Conservation (phyloP, 2,888 invertebrate genomes). For the Trisateles emortualis region DNA sequence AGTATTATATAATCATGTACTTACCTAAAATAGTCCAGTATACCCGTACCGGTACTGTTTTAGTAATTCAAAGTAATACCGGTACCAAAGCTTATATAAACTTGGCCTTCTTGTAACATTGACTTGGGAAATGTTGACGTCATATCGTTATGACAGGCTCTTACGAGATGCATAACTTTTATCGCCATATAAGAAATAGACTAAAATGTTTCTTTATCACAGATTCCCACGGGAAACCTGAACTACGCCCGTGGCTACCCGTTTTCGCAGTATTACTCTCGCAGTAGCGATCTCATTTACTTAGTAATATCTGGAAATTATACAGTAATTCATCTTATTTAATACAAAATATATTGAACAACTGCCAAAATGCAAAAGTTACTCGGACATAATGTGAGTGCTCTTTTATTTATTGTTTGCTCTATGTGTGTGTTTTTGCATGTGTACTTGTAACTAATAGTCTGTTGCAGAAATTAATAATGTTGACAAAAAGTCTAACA, state of each 20-base stretch:
- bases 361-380: slow-evolving; percentile 65
- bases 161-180: background rate
- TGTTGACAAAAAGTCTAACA: slow-evolving; percentile 35
- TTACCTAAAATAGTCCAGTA: too few species aligned
- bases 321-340: slow-evolving; percentile 60
- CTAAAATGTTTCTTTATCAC: background rate
- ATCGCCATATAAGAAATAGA: background rate
- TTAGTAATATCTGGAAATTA: slow-evolving; percentile 43
- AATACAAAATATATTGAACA: slow-evolving; percentile 64
- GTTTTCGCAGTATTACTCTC: slow-evolving; percentile 15
- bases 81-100: too few species aligned
- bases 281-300: slow-evolving; percentile 32
- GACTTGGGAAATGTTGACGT: too few species aligned
- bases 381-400: slow-evolving; percentile 45
- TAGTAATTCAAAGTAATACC: too few species aligned
- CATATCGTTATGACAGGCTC: background rate
- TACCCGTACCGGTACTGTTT: too few species aligned
- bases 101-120: too few species aligned
- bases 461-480: slow-evolving; percentile 40
- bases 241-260: slow-evolving; percentile 6
- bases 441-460: slow-evolving; percentile 24
- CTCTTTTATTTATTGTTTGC: slow-evolving; percentile 47
- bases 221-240: slow-evolving; percentile 20
- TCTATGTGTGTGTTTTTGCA: slow-evolving; percentile 13
- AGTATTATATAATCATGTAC: too few species aligned